Evolutionary conservation across 2,888 invertebrate species (phyloP).

Genomic region (Brachycybe producta): DNA sequence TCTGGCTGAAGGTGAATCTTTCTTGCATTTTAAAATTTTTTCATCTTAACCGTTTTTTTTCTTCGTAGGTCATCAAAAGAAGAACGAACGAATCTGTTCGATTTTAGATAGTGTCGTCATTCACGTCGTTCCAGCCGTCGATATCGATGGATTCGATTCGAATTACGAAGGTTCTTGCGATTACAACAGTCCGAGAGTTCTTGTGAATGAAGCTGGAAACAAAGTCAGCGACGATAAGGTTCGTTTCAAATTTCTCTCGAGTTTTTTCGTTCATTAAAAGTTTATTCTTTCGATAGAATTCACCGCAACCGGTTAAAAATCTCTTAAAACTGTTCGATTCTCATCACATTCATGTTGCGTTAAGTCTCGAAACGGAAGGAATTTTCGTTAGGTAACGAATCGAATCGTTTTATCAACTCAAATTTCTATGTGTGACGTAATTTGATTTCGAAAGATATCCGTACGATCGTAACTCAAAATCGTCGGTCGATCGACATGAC

Average conservation of each 20-base stretch:
- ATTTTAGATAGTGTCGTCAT: slow-evolving; percentile 59
- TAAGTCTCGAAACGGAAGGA: slow-evolving; percentile 61
- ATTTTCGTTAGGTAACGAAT: slow-evolving; percentile 47
- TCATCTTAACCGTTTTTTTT: slow-evolving; percentile 11
- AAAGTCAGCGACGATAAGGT: slow-evolving; percentile 18
- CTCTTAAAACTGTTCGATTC: slow-evolving; percentile 50
- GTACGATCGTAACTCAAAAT: slow-evolving; percentile 11
- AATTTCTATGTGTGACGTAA: background rate
- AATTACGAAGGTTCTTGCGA: slow-evolving; percentile 27
- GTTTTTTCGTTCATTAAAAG: slow-evolving; percentile 10
- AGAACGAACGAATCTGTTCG: slow-evolving; percentile 49
- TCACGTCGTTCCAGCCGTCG: slow-evolving; percentile 61
- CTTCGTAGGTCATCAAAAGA: slow-evolving; percentile 42
- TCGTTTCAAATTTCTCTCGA: slow-evolving; percentile 1
- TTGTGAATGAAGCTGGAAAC: slow-evolving; percentile 15
- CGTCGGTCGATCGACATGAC: slow-evolving; percentile 6
- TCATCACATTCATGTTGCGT: slow-evolving; percentile 54
- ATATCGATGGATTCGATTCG: slow-evolving; percentile 42
- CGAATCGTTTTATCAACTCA: too few species aligned
- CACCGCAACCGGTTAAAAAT: slow-evolving; percentile 29
- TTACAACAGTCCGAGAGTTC: slow-evolving; percentile 16
- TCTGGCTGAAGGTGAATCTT: slow-evolving; percentile 47
- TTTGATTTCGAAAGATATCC: slow-evolving; percentile 19
- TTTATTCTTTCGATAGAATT: background rate
- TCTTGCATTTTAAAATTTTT: background rate